Percentiles rank a stretch among this genome's conserved stretches.
Conservation (phyloP, 2,888 invertebrate genomes). For the Chaetoderma sp. region DNA sequence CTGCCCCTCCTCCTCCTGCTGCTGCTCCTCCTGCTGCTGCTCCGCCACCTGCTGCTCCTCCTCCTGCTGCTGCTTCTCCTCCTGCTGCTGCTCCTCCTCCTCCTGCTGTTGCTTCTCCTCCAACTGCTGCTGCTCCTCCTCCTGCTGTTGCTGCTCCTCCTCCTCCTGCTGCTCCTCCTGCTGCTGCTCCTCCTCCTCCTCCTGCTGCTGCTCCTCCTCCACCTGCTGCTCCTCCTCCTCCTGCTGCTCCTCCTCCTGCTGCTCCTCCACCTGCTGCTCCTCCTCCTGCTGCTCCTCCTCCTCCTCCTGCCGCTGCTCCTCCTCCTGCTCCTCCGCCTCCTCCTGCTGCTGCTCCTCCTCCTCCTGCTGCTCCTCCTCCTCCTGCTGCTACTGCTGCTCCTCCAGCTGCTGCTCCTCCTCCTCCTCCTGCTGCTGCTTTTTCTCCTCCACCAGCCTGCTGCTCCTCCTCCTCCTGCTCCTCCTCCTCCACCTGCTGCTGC, state of each 20-base stretch:
- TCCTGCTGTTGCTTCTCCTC: not conserved
- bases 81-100: not conserved
- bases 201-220: not conserved
- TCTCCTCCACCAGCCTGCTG: too few species aligned
- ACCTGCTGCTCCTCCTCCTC: not conserved
- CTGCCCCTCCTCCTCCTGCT: not conserved
- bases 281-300: not conserved
- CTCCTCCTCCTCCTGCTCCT: too few species aligned
- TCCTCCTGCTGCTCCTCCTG: not conserved
- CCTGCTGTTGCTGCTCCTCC: not conserved
- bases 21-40: not conserved
- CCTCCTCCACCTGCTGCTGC: too few species aligned
- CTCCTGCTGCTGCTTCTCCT: too few species aligned
- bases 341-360: not conserved
- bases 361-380: not conserved
- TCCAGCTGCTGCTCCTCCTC: not conserved
- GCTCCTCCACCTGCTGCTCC: not conserved
- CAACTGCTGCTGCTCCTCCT: slow-evolving; percentile 3
- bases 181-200: slow-evolving; percentile 1
- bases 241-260: not conserved
- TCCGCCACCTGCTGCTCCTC: too few species aligned
- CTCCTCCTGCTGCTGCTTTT: too few species aligned
- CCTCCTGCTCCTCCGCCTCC: not conserved
- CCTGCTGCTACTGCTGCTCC: not conserved
- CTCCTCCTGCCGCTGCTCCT: slow-evolving; percentile 4